Percentiles rank a stretch among this genome's conserved stretches.
phyloP scores from a whole-genome alignment of 2,113 vertebrate genomes.

The Ciconia stormi region DNA sequence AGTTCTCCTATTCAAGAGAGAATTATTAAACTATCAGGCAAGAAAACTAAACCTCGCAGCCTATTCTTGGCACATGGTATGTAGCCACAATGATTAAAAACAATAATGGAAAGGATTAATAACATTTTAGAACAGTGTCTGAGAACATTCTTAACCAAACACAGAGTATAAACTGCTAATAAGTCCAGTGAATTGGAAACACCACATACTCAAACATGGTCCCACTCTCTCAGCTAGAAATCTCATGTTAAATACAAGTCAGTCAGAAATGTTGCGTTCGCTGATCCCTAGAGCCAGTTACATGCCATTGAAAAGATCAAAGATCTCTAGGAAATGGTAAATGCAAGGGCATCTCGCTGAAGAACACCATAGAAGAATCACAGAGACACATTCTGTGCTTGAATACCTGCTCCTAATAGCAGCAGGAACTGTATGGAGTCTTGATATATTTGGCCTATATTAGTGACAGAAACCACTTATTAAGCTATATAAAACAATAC shows the following conservation, averaged over 20 bases:
- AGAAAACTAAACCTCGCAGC: slow-evolving; percentile 38
- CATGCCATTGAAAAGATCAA: slow-evolving; percentile 30
- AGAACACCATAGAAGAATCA: background rate
- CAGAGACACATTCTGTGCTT: slow-evolving; percentile 1
- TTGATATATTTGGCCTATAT: slow-evolving; percentile 42
- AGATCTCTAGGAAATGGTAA: slow-evolving; percentile 22
- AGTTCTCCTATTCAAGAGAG: slow-evolving; percentile 59
- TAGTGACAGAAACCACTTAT: slow-evolving; percentile 17
- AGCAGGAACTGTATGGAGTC: background rate
- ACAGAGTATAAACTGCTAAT: slow-evolving; percentile 13
- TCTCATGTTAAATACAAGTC: background rate
- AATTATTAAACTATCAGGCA: slow-evolving; percentile 62
- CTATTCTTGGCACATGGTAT: slow-evolving; percentile 18
- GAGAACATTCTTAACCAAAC: slow-evolving; percentile 51
- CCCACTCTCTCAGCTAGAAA: background rate
- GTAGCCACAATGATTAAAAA: slow-evolving; percentile 56
- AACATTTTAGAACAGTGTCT: slow-evolving; percentile 10
- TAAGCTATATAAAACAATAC: slow-evolving; percentile 15
- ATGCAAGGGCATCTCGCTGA: background rate
- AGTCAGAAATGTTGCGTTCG: background rate
- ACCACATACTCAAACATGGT: background rate
- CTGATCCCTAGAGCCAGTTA: slow-evolving; percentile 4
- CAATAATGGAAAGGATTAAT: slow-evolving; percentile 49
- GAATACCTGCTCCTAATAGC: slow-evolving; percentile 38
- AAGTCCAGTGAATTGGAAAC: slow-evolving; percentile 31